phyloP scores from a whole-genome alignment of 2,888 invertebrate species.

The Torymus auratus region DNA sequence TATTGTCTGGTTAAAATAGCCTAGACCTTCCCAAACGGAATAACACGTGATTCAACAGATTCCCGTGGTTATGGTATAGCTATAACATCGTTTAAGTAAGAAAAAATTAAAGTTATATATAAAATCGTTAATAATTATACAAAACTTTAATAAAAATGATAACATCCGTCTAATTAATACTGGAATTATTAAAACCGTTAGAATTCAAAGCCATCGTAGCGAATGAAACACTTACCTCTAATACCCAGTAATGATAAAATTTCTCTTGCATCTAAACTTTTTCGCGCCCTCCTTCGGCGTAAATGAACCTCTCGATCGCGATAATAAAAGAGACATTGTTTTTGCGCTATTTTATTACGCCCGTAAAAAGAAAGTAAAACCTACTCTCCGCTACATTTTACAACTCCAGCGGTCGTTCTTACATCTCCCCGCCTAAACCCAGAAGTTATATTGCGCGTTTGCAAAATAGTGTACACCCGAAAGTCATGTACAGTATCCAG shows the following conservation, averaged over 20 bases:
- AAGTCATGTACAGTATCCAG: too few relatives aligned
- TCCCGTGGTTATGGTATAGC: too few relatives aligned
- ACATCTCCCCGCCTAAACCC: neutral
- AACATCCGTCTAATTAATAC: neutral
- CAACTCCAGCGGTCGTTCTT: neutral
- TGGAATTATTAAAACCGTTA: neutral
- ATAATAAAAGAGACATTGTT: slow-evolving; percentile 34
- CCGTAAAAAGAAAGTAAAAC: slow-evolving; percentile 26
- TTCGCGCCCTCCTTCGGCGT: neutral
- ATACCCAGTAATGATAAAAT: slow-evolving; percentile 19
- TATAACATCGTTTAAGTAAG: too few relatives aligned
- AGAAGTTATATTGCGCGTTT: neutral
- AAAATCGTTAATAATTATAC: too few relatives aligned
- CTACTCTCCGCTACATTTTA: slow-evolving; percentile 24
- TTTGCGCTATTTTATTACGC: slow-evolving; percentile 31
- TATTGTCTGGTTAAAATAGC: too few relatives aligned
- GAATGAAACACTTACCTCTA: neutral
- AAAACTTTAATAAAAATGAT: too few relatives aligned
- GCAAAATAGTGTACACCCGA: neutral
- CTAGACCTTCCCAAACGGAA: too few relatives aligned
- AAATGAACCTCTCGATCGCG: slow-evolving; percentile 20
- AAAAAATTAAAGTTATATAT: too few relatives aligned
- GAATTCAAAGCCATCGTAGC: neutral
- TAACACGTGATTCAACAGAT: too few relatives aligned
- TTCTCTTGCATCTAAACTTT: slow-evolving; percentile 21